Base-by-base conservation (phyloP, 64 coral and sea anemone genomes). In the Stichodactyla mertensii region DNA sequence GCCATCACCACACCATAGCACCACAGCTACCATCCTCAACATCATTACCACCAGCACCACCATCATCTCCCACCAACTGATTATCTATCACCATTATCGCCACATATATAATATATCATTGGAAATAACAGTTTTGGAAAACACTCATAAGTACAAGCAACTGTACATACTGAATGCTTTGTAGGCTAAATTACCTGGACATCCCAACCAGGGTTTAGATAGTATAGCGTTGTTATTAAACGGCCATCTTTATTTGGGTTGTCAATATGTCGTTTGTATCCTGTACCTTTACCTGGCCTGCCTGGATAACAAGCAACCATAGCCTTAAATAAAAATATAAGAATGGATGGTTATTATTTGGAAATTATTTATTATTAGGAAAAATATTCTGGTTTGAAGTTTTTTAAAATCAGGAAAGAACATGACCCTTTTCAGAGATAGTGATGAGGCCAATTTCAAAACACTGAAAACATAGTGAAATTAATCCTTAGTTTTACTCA, bases 271-370 rank as follows among this genome's bases (percentile, higher is more conserved):
- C 85, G 53, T 56, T 92, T 92, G 23, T 92, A 92, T 19, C 85
- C 85, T 22, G 85, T 87, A 13, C 90, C 90, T 83, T 83, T 82
- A 7, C 89, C 89, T 54, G 89, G 89, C 22, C 86, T 82, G 7
- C 90, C 90, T 67, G 90, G 90, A 20, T 92, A 92, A 28, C 90
- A 92, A 55, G 90, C 90, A 28, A 92, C 77, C 90, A 92, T 92
- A 4, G 90, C 90, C 90, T 91, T 55, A 61, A 85, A 51, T 51
- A 61, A 74, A 57, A 31, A 74, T 27, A 36, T 27, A 74, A 13
- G 8, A 13, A 26, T 74, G 24, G 36, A 74, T 31, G 7, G 23
- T 27, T 27, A 9, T 45, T 45, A 57, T 13, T 57, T 0, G 55
- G 7, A 58, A 15, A 11, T 11, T 31, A 31, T 1, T 9, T 2